These are phyloP conservation scores for Andrena cerasifolii DNA, from an alignment of 1,140 invertebrate genomes.

Conservation along the genomic window DNA sequence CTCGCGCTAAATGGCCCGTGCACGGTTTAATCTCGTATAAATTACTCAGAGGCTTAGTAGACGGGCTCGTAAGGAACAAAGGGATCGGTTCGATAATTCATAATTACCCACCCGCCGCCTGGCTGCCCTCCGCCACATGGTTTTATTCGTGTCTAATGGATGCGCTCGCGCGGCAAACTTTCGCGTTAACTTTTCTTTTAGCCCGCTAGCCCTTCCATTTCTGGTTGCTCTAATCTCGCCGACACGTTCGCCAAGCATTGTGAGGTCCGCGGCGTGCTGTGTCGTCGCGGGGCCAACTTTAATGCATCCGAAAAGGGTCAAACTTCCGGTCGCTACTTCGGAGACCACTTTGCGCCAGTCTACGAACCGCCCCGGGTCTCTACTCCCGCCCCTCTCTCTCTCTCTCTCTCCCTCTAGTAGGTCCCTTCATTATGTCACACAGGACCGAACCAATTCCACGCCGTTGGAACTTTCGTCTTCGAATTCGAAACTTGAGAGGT, in stretches of 20 bases:
- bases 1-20: background rate
- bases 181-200: conserved; percentile 51
- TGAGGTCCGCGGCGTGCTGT: conserved; percentile 34
- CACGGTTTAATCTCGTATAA: conserved; percentile 9
- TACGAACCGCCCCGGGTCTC: conserved; percentile 39
- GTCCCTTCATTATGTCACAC: conserved; percentile 64
- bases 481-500: conserved; percentile 55
- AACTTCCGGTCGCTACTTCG: conserved; percentile 63
- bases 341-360: conserved; percentile 53
- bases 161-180: conserved; percentile 54
- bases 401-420: background rate
- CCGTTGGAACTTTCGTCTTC: conserved; percentile 52
- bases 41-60: conserved; percentile 10
- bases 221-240: conserved; percentile 42
- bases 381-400: background rate
- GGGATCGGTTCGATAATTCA: conserved; percentile 24
- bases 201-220: background rate
- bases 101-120: conserved; percentile 11
- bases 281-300: conserved; percentile 59
- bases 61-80: conserved; percentile 8
- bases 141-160: conserved; percentile 47
- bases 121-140: background rate
- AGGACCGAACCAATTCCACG: conserved; percentile 60
- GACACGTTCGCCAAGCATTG: conserved; percentile 40
- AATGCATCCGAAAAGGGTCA: conserved; percentile 69